Evolutionary conservation across 2,797 vertebrate species (phyloP).

Genomic region (Rachycentron canadum): DNA sequence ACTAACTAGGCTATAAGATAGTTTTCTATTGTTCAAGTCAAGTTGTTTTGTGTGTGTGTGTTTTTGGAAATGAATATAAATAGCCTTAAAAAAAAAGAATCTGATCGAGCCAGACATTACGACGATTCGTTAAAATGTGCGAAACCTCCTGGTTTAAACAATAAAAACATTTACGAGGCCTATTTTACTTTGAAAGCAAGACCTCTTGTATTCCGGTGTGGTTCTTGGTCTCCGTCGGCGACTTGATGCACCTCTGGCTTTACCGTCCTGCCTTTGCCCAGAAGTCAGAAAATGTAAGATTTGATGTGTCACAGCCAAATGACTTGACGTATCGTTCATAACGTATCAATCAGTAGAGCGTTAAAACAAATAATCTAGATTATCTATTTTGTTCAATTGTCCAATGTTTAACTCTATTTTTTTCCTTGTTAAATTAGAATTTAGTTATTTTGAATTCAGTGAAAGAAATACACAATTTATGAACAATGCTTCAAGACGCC

Average conservation of each 20-base stretch:
- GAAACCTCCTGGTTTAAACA: not conserved
- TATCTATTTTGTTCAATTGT: not conserved
- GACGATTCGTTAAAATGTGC: not conserved
- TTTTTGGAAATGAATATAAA: no score
- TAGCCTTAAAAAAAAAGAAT: no score
- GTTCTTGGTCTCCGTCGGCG: not conserved
- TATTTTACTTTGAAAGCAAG: slow-evolving; percentile 39
- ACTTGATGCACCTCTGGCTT: slow-evolving; percentile 31
- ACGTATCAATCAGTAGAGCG: not conserved
- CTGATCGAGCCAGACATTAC: not conserved
- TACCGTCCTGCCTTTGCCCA: slow-evolving; percentile 25
- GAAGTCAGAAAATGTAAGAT: slow-evolving; percentile 45
- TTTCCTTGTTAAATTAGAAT: no score
- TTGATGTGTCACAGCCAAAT: slow-evolving; percentile 61
- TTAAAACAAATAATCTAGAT: not conserved
- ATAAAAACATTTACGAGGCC: not conserved
- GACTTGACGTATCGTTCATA: not conserved
- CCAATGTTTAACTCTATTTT: no score
- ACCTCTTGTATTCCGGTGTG: not conserved
- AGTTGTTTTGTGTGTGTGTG: no score
- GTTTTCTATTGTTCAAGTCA: no score
- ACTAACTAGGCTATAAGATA: no score
- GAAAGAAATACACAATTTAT: not conserved
- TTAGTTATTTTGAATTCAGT: not conserved
- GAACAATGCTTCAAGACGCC: not conserved